These are phyloP conservation scores for Rapana venosa DNA, from an alignment of 2,888 invertebrate species.

Conservation along the genomic window DNA sequence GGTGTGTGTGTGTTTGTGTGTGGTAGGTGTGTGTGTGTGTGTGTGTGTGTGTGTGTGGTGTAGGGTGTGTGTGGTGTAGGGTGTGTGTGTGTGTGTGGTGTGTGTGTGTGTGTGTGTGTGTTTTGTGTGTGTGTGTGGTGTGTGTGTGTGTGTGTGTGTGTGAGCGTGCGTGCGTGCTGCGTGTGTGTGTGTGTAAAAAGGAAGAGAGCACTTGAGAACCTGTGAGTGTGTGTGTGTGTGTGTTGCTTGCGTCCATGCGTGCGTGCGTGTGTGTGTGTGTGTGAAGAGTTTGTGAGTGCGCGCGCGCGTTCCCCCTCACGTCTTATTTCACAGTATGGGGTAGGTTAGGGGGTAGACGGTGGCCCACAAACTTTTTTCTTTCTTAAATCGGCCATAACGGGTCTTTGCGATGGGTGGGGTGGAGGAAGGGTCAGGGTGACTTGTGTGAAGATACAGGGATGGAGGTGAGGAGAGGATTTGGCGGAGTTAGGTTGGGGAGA, in stretches of 20 bases:
- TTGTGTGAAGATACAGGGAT: background rate
- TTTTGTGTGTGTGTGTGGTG: too few relatives aligned
- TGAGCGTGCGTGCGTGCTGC: too few relatives aligned
- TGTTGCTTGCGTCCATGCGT: too few relatives aligned
- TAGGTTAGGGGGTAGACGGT: background rate
- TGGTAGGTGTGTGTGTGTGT: conserved; percentile 20
- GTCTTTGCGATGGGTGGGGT: background rate
- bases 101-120: too few relatives aligned
- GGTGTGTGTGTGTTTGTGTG: background rate
- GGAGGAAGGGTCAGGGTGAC: conserved; percentile 2
- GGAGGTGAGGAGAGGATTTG: background rate
- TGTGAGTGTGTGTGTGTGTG: conserved; percentile 11
- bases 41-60: background rate
- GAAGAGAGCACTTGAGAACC: too few relatives aligned
- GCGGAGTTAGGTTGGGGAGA: background rate
- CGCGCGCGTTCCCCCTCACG: too few relatives aligned
- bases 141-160: too few relatives aligned
- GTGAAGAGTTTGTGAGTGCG: too few relatives aligned
- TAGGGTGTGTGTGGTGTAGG: too few relatives aligned
- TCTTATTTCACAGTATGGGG: too few relatives aligned
- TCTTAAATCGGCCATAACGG: background rate
- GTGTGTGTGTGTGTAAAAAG: background rate
- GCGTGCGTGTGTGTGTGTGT: too few relatives aligned
- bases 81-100: too few relatives aligned
- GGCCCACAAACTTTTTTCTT: background rate